These are phyloP conservation scores for Phthorimaea operculella DNA, from an alignment of 1,140 invertebrate species.

Conservation along the genomic window DNA sequence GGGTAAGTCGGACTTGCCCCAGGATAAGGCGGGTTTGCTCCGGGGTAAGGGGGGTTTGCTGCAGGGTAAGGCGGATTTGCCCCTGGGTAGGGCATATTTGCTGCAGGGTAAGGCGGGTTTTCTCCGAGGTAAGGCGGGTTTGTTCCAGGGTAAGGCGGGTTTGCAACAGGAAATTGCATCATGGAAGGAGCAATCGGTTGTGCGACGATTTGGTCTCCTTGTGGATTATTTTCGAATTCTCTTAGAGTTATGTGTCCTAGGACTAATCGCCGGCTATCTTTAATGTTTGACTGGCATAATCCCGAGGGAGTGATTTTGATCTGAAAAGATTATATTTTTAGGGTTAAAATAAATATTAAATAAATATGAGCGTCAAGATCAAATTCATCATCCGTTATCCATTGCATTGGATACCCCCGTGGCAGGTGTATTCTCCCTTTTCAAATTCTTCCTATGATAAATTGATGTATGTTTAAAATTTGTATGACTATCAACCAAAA, in stretches of 20 bases:
- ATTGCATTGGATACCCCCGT: no score
- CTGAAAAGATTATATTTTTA: slow-evolving; percentile 31
- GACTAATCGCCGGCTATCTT: slow-evolving; percentile 67
- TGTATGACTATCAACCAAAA: no score
- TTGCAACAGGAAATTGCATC: slow-evolving; percentile 3
- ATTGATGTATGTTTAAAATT: no score
- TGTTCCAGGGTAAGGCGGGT: slow-evolving; percentile 14
- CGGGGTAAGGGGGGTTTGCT: slow-evolving; percentile 13
- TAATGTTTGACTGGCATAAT: slow-evolving; percentile 70
- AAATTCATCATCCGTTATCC: no score
- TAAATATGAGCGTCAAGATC: no score
- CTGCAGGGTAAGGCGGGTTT: slow-evolving; percentile 19
- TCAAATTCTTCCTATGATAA: no score
- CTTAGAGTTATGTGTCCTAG: slow-evolving; percentile 73
- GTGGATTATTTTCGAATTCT: slow-evolving; percentile 42
- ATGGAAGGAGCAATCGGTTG: slow-evolving; percentile 10
- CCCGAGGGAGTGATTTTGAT: slow-evolving; percentile 62
- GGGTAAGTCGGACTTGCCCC: slow-evolving; percentile 7
- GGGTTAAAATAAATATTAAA: neutral
- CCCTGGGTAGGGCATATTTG: slow-evolving; percentile 7
- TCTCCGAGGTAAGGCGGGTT: slow-evolving; percentile 6
- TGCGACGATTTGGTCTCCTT: slow-evolving; percentile 31
- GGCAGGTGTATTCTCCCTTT: no score
- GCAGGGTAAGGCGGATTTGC: neutral
- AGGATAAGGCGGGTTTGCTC: slow-evolving; percentile 1